Evolutionary conservation across 2,797 vertebrate genomes (phyloP), one percentile per base, ranked within the genome.

Genomic region (Taeniopygia guttata): DNA sequence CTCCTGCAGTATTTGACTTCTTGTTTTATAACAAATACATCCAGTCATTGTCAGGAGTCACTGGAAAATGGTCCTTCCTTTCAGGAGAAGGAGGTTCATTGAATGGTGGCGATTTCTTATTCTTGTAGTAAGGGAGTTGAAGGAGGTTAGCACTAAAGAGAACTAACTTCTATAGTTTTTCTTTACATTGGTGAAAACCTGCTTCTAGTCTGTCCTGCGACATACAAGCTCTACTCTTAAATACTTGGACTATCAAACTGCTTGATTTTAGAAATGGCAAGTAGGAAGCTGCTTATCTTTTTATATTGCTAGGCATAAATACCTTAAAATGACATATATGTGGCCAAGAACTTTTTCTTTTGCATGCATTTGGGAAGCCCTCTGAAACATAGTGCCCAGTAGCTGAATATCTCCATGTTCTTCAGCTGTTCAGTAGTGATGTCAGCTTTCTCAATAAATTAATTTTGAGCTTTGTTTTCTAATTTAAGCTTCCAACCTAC

Each of bases 71-170:
- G 7, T 52, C 32, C 3, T 63, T 2, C 54, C 1, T 73, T 92
- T 85, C 25, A 81, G 68, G 30, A 73, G 58, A 48, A 64, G 7
- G 30, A 55, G 42, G 12, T 46, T 59, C 17, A 30, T 43, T 23
- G 7, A 76, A n/a, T 32, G 51, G 30, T 9, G 2, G 12, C 0
- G 0, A 0, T 8, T 74, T 72, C 92, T 85, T 34, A 58, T 30
- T 43, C 55, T 68, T 54, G 2, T 52, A 42, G 13, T 55, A 25
- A n/a, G 22, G 25, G 4, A 89, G 16, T 42, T 21, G 45, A 59
- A 82, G 58, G 15, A 21, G 5, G 11, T 51, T 42, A 25, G 14
- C 49, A 8, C 48, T 59, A 68, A 77, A n/a, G 17, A 60, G 9
- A 23, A 19, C 3, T 34, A 56, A 29, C 8, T 56, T 70, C 23